These are phyloP conservation scores for Neodon shergylaensis DNA, from an alignment of 2,113 vertebrate species.

Conservation along the genomic window DNA sequence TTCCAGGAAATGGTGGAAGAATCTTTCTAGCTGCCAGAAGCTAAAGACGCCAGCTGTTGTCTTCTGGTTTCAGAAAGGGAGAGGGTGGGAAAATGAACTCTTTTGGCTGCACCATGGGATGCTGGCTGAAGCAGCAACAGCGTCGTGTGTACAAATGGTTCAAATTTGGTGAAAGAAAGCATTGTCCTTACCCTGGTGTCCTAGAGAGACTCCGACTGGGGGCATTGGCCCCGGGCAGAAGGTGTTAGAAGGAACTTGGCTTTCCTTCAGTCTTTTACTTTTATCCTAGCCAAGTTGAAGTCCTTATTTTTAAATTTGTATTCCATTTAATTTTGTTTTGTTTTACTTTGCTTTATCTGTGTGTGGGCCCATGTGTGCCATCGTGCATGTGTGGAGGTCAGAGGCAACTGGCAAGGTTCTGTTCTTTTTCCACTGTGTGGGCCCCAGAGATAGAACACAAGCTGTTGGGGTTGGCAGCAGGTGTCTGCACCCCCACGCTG, in stretches of 20 bases:
- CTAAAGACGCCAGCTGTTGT: not conserved
- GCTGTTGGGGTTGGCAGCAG: not conserved
- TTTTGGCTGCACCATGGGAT: not conserved
- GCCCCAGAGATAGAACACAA: not conserved
- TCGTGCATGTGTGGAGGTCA: not conserved
- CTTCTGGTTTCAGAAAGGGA: constrained; percentile 5
- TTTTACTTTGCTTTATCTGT: not conserved
- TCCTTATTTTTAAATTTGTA: not conserved
- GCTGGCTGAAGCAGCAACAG: not conserved
- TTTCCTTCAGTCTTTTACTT: not conserved
- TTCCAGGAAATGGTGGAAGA: not conserved
- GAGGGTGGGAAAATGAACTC: not conserved
- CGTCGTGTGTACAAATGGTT: not conserved
- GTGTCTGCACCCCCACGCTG: not conserved
- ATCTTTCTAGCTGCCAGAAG: not conserved
- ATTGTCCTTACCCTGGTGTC: not conserved
- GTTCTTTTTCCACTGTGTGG: not conserved
- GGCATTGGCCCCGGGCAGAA: not conserved
- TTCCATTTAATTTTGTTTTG: not conserved
- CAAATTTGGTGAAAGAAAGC: not conserved
- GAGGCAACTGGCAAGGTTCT: not conserved
- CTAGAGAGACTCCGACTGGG: not conserved
- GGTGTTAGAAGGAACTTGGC: not conserved
- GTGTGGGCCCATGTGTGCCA: not conserved
- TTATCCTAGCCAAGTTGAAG: not conserved